Conservation (phyloP, 2,888 invertebrate genomes). For the Epirrhoe tristata region DNA sequence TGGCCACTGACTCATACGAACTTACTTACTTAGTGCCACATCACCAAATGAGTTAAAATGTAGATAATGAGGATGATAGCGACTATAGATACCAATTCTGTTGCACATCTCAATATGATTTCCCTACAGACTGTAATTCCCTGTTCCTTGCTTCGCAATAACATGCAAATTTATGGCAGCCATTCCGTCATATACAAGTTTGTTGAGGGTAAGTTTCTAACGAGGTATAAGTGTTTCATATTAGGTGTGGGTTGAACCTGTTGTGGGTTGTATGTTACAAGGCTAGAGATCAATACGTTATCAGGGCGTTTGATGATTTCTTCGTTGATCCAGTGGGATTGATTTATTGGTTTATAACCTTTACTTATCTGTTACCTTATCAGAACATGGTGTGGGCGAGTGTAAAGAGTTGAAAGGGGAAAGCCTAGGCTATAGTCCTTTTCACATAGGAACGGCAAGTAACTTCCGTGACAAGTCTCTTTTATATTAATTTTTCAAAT, state of each 20-base stretch:
- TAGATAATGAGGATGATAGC: neutral
- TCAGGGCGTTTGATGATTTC: neutral
- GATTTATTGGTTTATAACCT: too few relatives aligned
- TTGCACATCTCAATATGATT: conserved; percentile 8
- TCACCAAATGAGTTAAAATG: neutral
- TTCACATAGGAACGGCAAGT: too few relatives aligned
- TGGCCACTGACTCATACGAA: too few relatives aligned
- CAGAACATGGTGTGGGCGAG: too few relatives aligned
- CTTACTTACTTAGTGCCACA: too few relatives aligned
- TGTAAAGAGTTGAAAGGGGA: too few relatives aligned
- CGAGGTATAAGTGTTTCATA: conserved; percentile 11
- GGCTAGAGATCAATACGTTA: conserved; percentile 2
- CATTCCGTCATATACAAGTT: conserved; percentile 19
- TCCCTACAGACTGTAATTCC: conserved; percentile 12
- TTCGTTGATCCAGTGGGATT: neutral
- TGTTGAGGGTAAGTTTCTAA: conserved; percentile 21
- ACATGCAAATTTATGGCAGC: conserved; percentile 28
- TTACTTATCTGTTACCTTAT: too few relatives aligned
- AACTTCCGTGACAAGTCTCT: too few relatives aligned
- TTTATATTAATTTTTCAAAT: too few relatives aligned
- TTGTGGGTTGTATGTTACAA: neutral
- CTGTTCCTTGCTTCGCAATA: conserved; percentile 22
- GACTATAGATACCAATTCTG: neutral
- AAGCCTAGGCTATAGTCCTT: too few relatives aligned
- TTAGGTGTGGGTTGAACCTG: neutral